A percentile compares a stretch with the other conserved stretches of the same genome.
Conservation (phyloP, 2,113 vertebrate genomes). For the chimpanzee (Pan troglodytes) region DNA sequence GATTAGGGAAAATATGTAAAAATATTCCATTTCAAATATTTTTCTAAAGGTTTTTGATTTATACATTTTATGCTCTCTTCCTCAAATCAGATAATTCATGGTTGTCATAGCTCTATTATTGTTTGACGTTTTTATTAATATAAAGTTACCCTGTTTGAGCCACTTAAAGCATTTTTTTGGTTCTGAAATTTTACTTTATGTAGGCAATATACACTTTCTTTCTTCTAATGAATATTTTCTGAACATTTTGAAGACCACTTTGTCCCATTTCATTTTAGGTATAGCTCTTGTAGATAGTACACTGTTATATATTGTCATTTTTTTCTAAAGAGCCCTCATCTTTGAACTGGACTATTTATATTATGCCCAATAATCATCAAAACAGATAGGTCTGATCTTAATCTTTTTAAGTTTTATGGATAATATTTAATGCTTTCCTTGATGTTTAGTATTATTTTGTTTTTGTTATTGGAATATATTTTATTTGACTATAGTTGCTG, state of each 20-base stretch:
- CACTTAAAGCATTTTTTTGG: background rate
- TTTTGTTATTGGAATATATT: background rate
- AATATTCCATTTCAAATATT: background rate
- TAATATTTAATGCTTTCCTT: background rate
- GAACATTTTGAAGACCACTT: no score
- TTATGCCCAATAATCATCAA: background rate
- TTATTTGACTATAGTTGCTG: background rate
- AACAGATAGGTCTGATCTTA: background rate
- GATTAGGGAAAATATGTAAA: background rate
- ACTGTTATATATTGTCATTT: background rate
- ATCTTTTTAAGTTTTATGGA: background rate
- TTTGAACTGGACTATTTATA: background rate
- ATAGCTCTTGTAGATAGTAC: background rate
- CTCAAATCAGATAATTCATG: background rate
- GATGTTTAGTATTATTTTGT: background rate
- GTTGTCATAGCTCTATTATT: background rate
- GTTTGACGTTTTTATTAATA: background rate
- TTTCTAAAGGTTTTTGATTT: background rate
- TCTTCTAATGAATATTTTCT: background rate
- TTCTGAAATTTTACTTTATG: background rate
- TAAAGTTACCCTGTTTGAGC: background rate
- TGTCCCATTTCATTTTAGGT: background rate
- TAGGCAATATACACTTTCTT: no score
- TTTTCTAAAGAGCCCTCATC: background rate
- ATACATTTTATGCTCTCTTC: background rate